These are phyloP conservation scores for Drosophila mimetica DNA, from an alignment of 2,888 invertebrate genomes.

Conservation along the genomic window DNA sequence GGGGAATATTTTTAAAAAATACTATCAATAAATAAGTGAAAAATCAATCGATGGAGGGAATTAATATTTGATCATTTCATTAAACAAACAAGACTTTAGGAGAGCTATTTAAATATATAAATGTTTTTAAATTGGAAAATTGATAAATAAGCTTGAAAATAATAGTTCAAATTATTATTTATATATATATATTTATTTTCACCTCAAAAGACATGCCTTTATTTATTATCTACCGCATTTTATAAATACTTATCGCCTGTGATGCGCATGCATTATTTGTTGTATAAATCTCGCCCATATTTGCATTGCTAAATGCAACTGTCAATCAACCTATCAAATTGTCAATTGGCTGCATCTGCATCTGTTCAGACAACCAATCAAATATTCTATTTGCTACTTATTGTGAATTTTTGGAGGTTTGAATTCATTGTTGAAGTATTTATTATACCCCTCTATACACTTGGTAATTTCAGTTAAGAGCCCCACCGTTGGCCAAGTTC, in stretches of 20 bases:
- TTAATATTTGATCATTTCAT: background rate
- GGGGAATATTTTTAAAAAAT: background rate
- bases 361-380: conserved; percentile 4
- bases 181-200: too few species aligned
- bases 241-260: conserved; percentile 10
- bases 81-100: background rate
- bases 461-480: conserved; percentile 1
- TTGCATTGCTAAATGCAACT: conserved; percentile 29
- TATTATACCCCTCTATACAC: background rate
- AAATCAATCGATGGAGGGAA: background rate
- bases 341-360: conserved; percentile 17
- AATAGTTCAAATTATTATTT: too few species aligned
- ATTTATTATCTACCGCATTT: conserved; percentile 6
- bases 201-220: background rate
- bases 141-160: too few species aligned
- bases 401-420: background rate
- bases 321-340: conserved; percentile 31
- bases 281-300: conserved; percentile 1
- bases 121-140: too few species aligned
- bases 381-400: background rate
- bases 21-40: background rate
- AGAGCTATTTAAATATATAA: too few species aligned
- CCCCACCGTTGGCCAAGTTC: conserved; percentile 41
- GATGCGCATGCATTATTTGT: conserved; percentile 15
- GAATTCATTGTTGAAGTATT: background rate